phyloP scores from a whole-genome alignment of 2,888 invertebrate genomes.

The Hedya salicella region DNA sequence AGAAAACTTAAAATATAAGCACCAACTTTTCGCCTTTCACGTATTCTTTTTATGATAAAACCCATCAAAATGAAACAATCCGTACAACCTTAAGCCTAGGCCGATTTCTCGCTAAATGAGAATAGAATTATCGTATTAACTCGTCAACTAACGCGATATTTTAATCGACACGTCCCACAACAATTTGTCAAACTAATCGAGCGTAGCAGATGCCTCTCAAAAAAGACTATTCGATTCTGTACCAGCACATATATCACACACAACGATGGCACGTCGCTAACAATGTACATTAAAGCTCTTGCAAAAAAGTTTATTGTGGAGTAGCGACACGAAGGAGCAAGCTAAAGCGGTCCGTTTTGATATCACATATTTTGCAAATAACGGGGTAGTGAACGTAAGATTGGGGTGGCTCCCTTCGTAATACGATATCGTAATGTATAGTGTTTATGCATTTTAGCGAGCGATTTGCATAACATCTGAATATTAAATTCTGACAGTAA shows the following conservation, averaged over 20 bases:
- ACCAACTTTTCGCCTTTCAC: no score
- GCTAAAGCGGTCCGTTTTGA: conserved; percentile 1
- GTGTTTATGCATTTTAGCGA: conserved; percentile 60
- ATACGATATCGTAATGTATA: conserved; percentile 56
- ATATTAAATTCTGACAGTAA: conserved; percentile 37
- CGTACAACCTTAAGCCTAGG: conserved; percentile 23
- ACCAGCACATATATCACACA: conserved; percentile 49
- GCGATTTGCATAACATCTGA: conserved; percentile 41
- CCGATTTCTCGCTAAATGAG: conserved; percentile 32
- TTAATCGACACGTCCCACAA: conserved; percentile 46
- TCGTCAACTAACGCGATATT: conserved; percentile 42
- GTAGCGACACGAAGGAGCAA: conserved; percentile 12
- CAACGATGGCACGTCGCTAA: neutral
- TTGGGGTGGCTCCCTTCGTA: conserved; percentile 39
- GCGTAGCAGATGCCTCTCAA: conserved; percentile 61
- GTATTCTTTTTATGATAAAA: neutral
- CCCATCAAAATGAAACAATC: conserved; percentile 8
- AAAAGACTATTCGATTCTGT: conserved; percentile 57
- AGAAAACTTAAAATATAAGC: no score
- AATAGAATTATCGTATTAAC: conserved; percentile 38
- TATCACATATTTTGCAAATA: neutral
- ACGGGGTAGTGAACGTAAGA: conserved; percentile 6
- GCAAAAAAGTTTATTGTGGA: neutral
- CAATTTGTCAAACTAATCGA: conserved; percentile 58
- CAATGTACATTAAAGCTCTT: conserved; percentile 3